These are phyloP conservation scores for Porphyrio hochstetteri DNA, from an alignment of 2,113 vertebrate genomes.

Conservation along the genomic window DNA sequence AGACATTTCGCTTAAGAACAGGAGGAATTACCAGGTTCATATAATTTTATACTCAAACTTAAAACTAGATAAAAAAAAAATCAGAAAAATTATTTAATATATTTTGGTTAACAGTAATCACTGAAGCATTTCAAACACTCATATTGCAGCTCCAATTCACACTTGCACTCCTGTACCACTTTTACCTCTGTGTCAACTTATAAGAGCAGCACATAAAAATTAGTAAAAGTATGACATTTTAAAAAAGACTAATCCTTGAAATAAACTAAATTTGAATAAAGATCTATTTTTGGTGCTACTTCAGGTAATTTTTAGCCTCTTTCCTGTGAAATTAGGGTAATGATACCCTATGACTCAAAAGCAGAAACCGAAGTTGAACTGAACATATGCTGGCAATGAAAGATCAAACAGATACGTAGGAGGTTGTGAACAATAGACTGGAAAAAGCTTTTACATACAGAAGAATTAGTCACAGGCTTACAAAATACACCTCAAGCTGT, in stretches of 20 bases:
- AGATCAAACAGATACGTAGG: constrained; percentile 39
- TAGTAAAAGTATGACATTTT: neutral
- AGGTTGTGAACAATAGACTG: neutral
- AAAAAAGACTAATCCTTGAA: neutral
- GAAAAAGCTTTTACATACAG: constrained; percentile 18
- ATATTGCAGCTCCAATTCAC: neutral
- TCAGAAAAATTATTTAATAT: neutral
- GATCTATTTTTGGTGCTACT: neutral
- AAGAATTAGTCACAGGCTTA: neutral
- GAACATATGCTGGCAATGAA: neutral
- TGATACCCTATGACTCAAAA: constrained; percentile 48
- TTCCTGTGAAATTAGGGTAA: constrained; percentile 19
- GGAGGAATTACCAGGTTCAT: neutral
- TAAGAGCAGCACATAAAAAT: neutral
- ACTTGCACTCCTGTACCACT: neutral
- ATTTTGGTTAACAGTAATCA: neutral
- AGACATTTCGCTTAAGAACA: neutral
- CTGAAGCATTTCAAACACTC: neutral
- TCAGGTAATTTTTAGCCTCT: constrained; percentile 7
- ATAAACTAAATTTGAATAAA: neutral
- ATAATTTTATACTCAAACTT: neutral
- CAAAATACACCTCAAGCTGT: neutral
- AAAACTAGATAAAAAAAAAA: neutral
- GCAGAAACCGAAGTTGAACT: constrained; percentile 22
- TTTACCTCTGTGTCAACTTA: neutral